A percentile compares a stretch with the other conserved stretches of the same genome.
Evolutionary conservation across 2,888 invertebrate genomes (phyloP).

Genomic region (Portevinia maculata): DNA sequence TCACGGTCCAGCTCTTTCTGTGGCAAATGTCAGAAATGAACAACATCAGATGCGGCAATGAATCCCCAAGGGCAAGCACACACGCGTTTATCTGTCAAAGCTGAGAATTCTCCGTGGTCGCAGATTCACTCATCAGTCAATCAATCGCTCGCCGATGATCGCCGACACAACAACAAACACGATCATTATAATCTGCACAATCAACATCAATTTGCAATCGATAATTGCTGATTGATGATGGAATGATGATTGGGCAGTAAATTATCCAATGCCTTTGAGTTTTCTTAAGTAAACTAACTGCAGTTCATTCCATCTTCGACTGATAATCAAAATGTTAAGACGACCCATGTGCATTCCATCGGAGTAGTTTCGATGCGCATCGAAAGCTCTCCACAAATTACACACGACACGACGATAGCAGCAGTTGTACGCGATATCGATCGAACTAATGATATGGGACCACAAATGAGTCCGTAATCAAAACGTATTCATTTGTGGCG

Average conservation of each 20-base stretch:
- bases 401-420: constrained; percentile 39
- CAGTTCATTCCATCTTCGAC: not conserved
- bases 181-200: constrained; percentile 61
- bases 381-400: constrained; percentile 43
- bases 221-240: constrained; percentile 67
- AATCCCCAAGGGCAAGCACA: constrained; percentile 44
- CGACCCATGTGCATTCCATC: constrained; percentile 17
- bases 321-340: constrained; percentile 14
- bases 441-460: constrained; percentile 60
- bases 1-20: constrained; percentile 12
- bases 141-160: constrained; percentile 50
- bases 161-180: constrained; percentile 55
- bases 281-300: constrained; percentile 27
- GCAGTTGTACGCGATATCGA: constrained; percentile 41
- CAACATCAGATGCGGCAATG: constrained; percentile 21
- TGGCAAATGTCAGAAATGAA: constrained; percentile 52
- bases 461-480: constrained; percentile 54
- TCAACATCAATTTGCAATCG: constrained; percentile 71
- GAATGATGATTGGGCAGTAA: constrained; percentile 63
- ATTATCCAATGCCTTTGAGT: constrained; percentile 17
- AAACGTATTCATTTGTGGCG: constrained; percentile 59
- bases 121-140: constrained; percentile 40
- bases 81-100: constrained; percentile 37
- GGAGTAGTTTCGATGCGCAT: constrained; percentile 36
- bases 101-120: constrained; percentile 48